Percentiles rank a stretch among this genome's conserved stretches.
These are phyloP conservation scores for Leuctra nigra DNA, from an alignment of 2,888 invertebrate species.

Conservation along the genomic window DNA sequence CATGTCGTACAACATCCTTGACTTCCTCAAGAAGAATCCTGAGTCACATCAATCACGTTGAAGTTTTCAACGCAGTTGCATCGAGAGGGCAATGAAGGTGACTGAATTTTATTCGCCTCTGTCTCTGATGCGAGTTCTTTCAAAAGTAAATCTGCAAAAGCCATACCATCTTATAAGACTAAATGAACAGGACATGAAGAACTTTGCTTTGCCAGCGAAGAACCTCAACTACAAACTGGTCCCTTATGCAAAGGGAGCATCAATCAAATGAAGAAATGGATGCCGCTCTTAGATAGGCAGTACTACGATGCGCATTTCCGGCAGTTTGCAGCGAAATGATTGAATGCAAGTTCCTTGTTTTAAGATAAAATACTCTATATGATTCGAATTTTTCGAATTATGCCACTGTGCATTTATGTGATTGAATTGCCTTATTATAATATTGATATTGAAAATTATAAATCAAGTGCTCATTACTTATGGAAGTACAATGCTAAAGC, in stretches of 20 bases:
- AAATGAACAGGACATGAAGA: background rate
- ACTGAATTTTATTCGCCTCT: constrained; percentile 9
- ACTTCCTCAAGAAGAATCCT: constrained; percentile 12
- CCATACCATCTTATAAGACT: constrained; percentile 12
- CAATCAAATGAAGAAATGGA: background rate
- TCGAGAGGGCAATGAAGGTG: constrained; percentile 2
- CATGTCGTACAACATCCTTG: constrained; percentile 1
- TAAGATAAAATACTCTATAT: no score
- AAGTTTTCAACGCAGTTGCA: constrained; percentile 8
- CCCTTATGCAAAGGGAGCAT: background rate
- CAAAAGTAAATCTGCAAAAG: background rate
- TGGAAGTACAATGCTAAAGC: no score
- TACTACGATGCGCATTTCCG: background rate
- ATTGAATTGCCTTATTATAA: no score
- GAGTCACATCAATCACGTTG: constrained; percentile 5
- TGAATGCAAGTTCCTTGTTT: no score
- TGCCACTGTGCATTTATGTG: no score
- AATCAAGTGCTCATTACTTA: no score
- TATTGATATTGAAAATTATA: no score
- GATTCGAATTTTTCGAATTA: no score
- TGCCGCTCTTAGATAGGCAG: background rate
- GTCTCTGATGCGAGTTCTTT: constrained; percentile 1
- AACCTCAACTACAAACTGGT: background rate
- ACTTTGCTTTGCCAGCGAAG: background rate
- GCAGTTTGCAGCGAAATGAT: no score